Conservation (phyloP, 2,113 vertebrate species). For the Propithecus coquereli region DNA sequence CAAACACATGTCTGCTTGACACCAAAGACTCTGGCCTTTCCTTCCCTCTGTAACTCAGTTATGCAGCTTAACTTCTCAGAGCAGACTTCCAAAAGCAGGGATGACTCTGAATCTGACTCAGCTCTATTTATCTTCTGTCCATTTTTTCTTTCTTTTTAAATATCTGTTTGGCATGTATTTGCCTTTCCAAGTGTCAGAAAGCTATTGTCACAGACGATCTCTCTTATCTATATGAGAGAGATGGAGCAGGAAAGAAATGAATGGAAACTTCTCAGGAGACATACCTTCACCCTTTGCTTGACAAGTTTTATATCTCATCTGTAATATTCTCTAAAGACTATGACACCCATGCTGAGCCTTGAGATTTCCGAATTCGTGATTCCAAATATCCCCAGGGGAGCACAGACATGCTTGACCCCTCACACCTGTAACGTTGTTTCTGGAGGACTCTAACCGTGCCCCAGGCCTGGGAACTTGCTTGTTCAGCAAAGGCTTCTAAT, state of each 20-base stretch:
- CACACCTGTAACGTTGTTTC: neutral
- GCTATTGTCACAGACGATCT: neutral
- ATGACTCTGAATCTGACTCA: neutral
- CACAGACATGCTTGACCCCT: neutral
- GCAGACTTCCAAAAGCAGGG: neutral
- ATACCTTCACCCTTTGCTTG: neutral
- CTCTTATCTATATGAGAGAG: neutral
- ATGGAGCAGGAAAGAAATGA: no score
- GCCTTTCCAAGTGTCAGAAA: constrained; percentile 16
- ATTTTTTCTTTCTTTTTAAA: neutral
- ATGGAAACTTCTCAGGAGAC: neutral
- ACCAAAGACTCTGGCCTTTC: neutral
- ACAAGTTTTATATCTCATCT: neutral
- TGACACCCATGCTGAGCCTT: neutral
- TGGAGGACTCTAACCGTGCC: neutral
- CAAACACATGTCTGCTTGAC: neutral
- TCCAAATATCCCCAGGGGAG: neutral
- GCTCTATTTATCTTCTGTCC: neutral
- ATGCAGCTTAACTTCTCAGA: neutral
- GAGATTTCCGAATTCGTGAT: neutral
- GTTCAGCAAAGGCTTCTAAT: neutral
- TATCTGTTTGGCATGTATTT: neutral
- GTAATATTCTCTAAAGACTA: neutral
- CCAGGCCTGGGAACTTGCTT: neutral
- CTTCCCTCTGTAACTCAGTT: neutral